Conservation (phyloP, 2,797 vertebrate genomes). For the Molossus alvarezi region DNA sequence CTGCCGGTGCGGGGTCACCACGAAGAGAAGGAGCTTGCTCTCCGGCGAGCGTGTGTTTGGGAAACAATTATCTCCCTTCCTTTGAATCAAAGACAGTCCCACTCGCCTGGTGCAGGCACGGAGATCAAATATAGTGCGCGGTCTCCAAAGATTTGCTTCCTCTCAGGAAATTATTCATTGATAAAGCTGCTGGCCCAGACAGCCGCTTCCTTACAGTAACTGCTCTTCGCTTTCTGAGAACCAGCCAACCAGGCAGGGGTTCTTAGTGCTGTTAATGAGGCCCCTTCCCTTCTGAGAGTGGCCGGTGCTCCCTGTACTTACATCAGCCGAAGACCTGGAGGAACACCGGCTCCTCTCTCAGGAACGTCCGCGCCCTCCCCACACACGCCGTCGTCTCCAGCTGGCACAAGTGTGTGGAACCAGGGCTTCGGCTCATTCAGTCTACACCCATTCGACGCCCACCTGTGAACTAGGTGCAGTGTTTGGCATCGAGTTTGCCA, state of each 20-base stretch:
- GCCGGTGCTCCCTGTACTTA: conserved; percentile 33
- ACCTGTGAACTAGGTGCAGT: background rate
- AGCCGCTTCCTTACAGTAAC: conserved; percentile 81
- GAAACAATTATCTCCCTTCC: conserved; percentile 82
- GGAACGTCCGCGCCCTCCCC: background rate
- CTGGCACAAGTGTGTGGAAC: accelerated
- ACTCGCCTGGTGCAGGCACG: accelerated
- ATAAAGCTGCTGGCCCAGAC: conserved; percentile 75
- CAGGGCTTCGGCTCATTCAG: accelerated
- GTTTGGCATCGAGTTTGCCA: background rate
- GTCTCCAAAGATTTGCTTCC: conserved; percentile 78
- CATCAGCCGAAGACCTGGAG: background rate
- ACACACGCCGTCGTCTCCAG: background rate
- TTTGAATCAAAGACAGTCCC: conserved; percentile 74
- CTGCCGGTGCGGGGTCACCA: conserved; percentile 15
- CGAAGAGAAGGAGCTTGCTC: background rate
- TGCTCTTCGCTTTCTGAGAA: conserved; percentile 83
- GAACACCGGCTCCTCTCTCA: background rate
- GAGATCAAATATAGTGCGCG: conserved; percentile 68
- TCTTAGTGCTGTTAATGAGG: conserved; percentile 7
- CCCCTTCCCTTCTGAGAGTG: conserved; percentile 65
- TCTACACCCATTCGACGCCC: background rate
- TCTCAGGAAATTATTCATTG: conserved; percentile 83
- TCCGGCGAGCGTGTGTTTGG: conserved; percentile 68
- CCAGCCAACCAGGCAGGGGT: conserved; percentile 31